Evolutionary conservation across 1,140 invertebrate species (phyloP), one percentile per base, ranked within the genome.

Genomic region (Phocides pigmalion): DNA sequence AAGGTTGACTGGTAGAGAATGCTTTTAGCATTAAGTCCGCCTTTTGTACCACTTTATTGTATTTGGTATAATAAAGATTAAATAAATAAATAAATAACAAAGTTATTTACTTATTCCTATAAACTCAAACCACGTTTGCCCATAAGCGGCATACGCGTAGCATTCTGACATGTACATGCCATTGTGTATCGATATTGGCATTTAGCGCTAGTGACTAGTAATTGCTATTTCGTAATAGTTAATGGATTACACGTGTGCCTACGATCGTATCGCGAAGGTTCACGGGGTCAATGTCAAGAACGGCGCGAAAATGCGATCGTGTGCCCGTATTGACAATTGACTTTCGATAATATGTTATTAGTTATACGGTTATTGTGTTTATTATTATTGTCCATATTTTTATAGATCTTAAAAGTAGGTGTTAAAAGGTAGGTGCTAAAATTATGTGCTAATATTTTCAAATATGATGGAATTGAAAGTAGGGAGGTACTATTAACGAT

Each of bases 221-320:
- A 61, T 63, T 63, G 54, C 14, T 17, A 42, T 73, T 70, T 67
- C 62, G 64, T 56, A 70, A 74, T 62, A 35, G 41, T 42, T 46
- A 64, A 72, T 50, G 56, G 64, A 42, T 54, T 47, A 5, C 64
- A 64, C 53, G 39, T 69, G 44, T 28, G 46, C 25, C 53, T 54
- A 25, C 19, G 17, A 41, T 54, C 19, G n/a, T 39, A 42, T 42
- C 37, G 19, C 9, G 35, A 54, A 54, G 51, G 51, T 42, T 12
- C 12, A 11, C 35, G 20, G 51, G 37, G 16, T 53, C 50, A 53
- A 53, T 53, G 50, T 41, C 50, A 53, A 41, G 50, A 53, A 32
- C 6, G 14, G 17, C 35, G 14, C 16, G 16, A 39, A 39, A 22
- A 51, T n/a, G 28, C 8, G 49, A 37, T 37, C 49, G 28, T 51